Base-by-base conservation (phyloP, 2,797 vertebrate genomes). In the Nannoperca obscura region DNA sequence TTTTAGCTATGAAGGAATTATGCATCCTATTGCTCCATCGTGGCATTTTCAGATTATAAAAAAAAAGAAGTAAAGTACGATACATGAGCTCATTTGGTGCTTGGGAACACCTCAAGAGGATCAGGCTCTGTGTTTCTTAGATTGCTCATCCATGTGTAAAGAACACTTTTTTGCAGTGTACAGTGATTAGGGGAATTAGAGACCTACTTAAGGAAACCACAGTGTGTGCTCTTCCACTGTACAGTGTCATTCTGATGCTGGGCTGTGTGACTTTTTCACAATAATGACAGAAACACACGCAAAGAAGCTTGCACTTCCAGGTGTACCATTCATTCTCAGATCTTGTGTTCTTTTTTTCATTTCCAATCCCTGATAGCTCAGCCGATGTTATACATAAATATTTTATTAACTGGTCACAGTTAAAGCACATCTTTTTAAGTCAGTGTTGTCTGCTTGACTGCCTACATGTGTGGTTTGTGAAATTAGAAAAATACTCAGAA, bases 121-220 rank as follows among this genome's bases (percentile, higher is more conserved):
- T 32, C 42, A 32, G 40, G 40, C 62, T 71, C n/a, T 65, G 58
- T 69, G 59, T 77, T 69, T 75, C 71, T 70, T 47, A n/a, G 54
- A 70, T 63, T 73, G 71, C 46, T 78, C 60, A 69, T 58, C 44
- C 74, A 73, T 60, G 71, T 76, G 68, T 73, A 60, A 85, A 73
- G 57, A 72, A 69, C 38, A 62, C 38, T 27, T 83, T 38, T 80
- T 68, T 87, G 71, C 52, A 81, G 34, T 78, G 76, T 73, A 80
- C 62, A 85, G 74, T 72, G 70, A 78, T 82, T 74, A 38, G 34
- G 71, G 67, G 80, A 85, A 78, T 82, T 79, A 69, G 55, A 81
- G 49, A 73, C 50, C 34, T 84, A 65, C 50, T 68, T 44, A 61
- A 69, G 32, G 49, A 78, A 80, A 75, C 54, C 54, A 69, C 67